These are phyloP conservation scores for Herminia tarsipennalis DNA, from an alignment of 2,888 invertebrate genomes.

Conservation along the genomic window DNA sequence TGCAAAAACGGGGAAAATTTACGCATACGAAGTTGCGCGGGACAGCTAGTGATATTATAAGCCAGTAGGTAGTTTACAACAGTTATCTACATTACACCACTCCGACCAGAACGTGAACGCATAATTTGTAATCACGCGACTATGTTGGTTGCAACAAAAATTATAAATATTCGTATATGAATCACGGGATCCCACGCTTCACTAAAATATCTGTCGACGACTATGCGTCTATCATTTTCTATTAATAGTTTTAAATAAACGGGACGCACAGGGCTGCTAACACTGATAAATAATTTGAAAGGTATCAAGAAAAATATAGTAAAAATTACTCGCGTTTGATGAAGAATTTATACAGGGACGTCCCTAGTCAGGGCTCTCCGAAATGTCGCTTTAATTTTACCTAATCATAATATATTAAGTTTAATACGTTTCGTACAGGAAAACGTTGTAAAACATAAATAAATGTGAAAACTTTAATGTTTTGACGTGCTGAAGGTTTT, in stretches of 20 bases:
- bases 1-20: too few species aligned
- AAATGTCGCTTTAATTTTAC: slow-evolving; percentile 23
- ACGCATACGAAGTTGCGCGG: too few species aligned
- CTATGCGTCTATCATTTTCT: slow-evolving; percentile 34
- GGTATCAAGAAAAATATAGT: too few species aligned
- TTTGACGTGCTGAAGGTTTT: not conserved
- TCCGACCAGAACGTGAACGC: not conserved
- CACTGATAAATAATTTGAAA: not conserved
- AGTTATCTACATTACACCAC: not conserved
- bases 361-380: slow-evolving; percentile 7
- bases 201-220: slow-evolving; percentile 32
- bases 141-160: slow-evolving; percentile 22
- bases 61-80: slow-evolving; percentile 1
- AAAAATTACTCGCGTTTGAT: too few species aligned
- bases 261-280: slow-evolving; percentile 25
- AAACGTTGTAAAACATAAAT: slow-evolving; percentile 14
- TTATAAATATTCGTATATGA: slow-evolving; percentile 32
- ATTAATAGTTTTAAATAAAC: slow-evolving; percentile 24
- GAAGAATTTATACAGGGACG: too few species aligned
- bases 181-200: slow-evolving; percentile 41
- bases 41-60: too few species aligned
- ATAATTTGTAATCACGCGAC: slow-evolving; percentile 14
- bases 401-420: not conserved
- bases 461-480: slow-evolving; percentile 1
- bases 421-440: slow-evolving; percentile 15